Base-by-base conservation (phyloP, 2,113 vertebrate species). In the Narcine bancroftii region DNA sequence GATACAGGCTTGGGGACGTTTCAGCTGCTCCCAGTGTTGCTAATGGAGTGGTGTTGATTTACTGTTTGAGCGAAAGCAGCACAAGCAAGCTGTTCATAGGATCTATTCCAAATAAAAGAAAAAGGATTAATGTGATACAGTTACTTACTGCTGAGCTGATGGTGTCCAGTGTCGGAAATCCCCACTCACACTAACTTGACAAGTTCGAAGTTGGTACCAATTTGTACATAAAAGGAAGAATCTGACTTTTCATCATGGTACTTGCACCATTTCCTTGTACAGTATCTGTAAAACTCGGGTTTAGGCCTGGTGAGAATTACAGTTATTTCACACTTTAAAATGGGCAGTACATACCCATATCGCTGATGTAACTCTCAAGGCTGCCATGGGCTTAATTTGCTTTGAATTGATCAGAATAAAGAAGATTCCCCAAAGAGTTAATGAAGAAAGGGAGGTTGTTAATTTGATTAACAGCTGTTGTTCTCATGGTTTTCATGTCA, bases 21-120 rank as follows among this genome's bases (percentile, higher is more conserved):
- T 99, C 98, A 99, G 98, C 98, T 99, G 98, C 97, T 98, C 96
- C 96, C 96, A 97, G 97, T 97, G 96, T 96, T 95, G 96, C 97
- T 98, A 97, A 98, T 98, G 97, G 97, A 97, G 97, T 96, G 95
- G 96, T 97, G 96, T 96, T 97, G 96, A 97, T 97, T 97, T 97
- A 96, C 96, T 97, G 97, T 97, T 97, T 97, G 96, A 97, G 96
- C 95, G 96, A 97, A 76, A 97, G 97, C 96, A 95, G 97, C 97
- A 95, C 95, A 94, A 96, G 96, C 97, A 98, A 98, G 97, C 96
- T 97, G 97, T 97, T 97, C 95, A 93, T 95, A 95, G 63, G 89
- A 69, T 91, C 89, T 69, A 66, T 69, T 91, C 89, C 89, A 91
- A 91, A 69, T 91, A 91, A 91, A 33, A 91, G 63, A 91, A 87